These are phyloP conservation scores for Alaudala cheleensis DNA, from an alignment of 2,113 vertebrate genomes.

Conservation along the genomic window DNA sequence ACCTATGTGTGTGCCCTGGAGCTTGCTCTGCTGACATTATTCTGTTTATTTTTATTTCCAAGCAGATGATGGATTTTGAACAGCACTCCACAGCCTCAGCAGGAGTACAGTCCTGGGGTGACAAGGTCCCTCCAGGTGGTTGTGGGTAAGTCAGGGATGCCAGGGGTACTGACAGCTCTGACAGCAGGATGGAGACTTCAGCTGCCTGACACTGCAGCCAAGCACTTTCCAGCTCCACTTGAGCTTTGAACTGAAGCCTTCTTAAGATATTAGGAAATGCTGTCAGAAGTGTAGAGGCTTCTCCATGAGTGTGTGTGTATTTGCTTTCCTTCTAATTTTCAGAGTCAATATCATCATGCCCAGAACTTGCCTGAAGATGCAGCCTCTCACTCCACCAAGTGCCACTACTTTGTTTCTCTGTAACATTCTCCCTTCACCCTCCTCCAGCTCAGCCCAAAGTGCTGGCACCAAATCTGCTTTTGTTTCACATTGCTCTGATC, in stretches of 20 bases:
- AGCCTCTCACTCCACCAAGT: neutral
- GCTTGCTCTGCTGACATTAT: neutral
- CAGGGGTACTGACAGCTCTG: neutral
- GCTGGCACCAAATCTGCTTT: neutral
- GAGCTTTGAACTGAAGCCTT: neutral
- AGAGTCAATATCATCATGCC: neutral
- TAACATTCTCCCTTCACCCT: neutral
- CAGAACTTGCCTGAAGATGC: neutral
- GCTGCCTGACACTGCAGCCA: rapidly evolving
- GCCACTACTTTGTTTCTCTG: neutral
- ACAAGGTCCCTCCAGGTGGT: neutral
- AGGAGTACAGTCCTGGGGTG: neutral
- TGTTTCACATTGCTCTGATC: neutral
- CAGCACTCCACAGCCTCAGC: neutral
- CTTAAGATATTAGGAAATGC: neutral
- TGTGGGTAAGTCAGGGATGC: neutral
- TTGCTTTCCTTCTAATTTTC: neutral
- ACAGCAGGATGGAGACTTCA: neutral
- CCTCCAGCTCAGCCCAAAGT: neutral
- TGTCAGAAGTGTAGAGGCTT: neutral
- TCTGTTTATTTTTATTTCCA: neutral
- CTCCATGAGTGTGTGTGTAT: rapidly evolving
- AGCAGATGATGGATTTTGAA: neutral
- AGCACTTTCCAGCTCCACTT: neutral
- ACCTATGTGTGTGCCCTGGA: rapidly evolving